A percentile compares a stretch with the other conserved stretches of the same genome.
Evolutionary conservation across 1,140 invertebrate genomes (phyloP).

Genomic region (Trichonephila inaurata): DNA sequence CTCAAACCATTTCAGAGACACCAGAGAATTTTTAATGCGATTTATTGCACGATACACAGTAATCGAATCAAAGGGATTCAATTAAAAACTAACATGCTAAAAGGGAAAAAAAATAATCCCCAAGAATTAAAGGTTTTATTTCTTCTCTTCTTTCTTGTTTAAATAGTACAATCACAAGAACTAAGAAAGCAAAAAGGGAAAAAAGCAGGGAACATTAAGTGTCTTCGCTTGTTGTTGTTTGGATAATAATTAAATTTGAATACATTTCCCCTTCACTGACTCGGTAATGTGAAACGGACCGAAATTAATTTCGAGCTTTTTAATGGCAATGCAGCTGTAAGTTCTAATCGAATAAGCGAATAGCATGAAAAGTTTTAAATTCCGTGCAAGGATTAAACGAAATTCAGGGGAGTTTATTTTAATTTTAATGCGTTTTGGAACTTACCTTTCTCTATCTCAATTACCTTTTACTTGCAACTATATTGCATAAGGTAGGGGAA

Average conservation of each 20-base stretch:
- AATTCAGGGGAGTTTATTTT: too few relatives aligned
- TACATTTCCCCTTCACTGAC: not conserved
- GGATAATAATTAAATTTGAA: slow-evolving; percentile 31
- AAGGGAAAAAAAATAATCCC: not conserved
- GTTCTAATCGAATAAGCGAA: not conserved
- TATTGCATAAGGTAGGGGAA: too few relatives aligned
- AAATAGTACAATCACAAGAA: not conserved
- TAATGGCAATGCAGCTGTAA: not conserved
- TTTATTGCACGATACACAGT: not conserved
- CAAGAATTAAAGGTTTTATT: slow-evolving; percentile 25
- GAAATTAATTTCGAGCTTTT: not conserved
- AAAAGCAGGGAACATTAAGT: not conserved
- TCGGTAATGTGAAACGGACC: not conserved
- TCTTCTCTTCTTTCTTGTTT: not conserved
- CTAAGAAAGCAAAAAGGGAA: not conserved
- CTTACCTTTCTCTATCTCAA: too few relatives aligned
- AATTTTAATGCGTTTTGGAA: too few relatives aligned
- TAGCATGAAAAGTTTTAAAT: too few relatives aligned
- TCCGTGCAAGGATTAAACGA: too few relatives aligned
- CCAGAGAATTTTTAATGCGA: slow-evolving; percentile 25
- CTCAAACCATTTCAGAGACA: not conserved
- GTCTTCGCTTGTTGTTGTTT: slow-evolving; percentile 11
- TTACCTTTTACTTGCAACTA: too few relatives aligned
- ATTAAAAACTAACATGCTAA: slow-evolving; percentile 12
- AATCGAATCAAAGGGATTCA: slow-evolving; percentile 35